phyloP scores from a whole-genome alignment of 2,113 vertebrate species.

The Atherinomorus stipes region DNA sequence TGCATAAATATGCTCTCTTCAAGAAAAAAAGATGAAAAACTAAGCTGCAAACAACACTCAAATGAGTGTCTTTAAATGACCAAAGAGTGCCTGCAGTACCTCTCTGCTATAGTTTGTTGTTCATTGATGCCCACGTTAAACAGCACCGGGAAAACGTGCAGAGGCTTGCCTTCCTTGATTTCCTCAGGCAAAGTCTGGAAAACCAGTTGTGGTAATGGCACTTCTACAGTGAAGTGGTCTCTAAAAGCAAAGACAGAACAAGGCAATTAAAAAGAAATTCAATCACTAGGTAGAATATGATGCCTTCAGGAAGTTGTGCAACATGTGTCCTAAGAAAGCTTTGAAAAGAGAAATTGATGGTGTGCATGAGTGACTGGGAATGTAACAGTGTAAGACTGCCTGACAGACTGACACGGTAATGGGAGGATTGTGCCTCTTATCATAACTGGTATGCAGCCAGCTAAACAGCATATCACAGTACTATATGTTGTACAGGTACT shows the following conservation, averaged over 20 bases:
- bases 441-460: no score
- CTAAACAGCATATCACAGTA: no score
- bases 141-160: slow-evolving; percentile 90
- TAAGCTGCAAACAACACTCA: not conserved
- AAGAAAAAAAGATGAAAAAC: not conserved
- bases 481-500: no score
- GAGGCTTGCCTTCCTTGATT: slow-evolving; percentile 91
- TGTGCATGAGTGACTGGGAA: not conserved
- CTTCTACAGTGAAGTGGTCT: slow-evolving; percentile 91
- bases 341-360: slow-evolving; percentile 6
- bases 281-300: slow-evolving; percentile 6
- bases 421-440: no score
- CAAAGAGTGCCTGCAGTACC: slow-evolving; percentile 81
- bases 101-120: slow-evolving; percentile 97
- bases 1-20: not conserved
- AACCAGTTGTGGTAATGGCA: slow-evolving; percentile 90
- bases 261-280: slow-evolving; percentile 1
- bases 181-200: slow-evolving; percentile 92
- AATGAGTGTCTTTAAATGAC: not conserved
- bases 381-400: not conserved
- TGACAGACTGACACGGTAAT: not conserved
- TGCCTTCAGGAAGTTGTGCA: slow-evolving; percentile 30
- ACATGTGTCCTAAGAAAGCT: slow-evolving; percentile 30
- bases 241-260: slow-evolving; percentile 72
- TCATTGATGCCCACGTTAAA: slow-evolving; percentile 99